Evolutionary conservation across 2,888 invertebrate genomes (phyloP), one percentile per base, ranked within the genome.

Genomic region (Aradus depressus): DNA sequence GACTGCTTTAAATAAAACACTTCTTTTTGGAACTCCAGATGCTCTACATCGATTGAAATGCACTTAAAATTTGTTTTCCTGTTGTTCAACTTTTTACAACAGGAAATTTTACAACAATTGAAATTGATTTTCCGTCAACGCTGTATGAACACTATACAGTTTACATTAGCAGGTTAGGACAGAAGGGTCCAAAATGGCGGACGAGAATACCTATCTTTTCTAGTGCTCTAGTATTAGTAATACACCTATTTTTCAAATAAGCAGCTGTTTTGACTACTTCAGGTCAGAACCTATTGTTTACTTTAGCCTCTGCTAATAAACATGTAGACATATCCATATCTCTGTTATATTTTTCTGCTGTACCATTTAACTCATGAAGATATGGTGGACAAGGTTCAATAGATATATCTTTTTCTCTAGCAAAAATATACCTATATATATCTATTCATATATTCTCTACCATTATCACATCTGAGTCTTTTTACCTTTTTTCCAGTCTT

Each of bases 311-410:
- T 23, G 43, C n/a, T n/a, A 43, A 23, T 26, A 43, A 43, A 43
- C 43, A 43, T 43, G 25, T 43, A 3, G 23, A 23, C 25, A 43
- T 43, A 21, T 43, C 43, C 43, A 43, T 43, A 34, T 14, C 14
- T 34, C 35, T 34, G n/a, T 19, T 21, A 23, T 43, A 43, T 21
- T 26, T 43, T 23, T 43, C 43, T 22, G 43, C 25, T 21, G 23
- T 43, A 10, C 25, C 43, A 43, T 43, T 43, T 18, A 43, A 43
- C n/a, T 43, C 23, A 43, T 43, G 43, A n/a, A 43, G 25, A 43
- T 43, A 43, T 18, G 39, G 21, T 19, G 39, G 39, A 21, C 39
- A 18, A 19, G 18, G n/a, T 19, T 39, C 21, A 19, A 43, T 43
- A 25, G 26, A 16, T 14, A 23, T 43, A 16, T 26, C 43, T 23